Base-by-base conservation (phyloP, 2,797 vertebrate species). In the Florisuga fusca region DNA sequence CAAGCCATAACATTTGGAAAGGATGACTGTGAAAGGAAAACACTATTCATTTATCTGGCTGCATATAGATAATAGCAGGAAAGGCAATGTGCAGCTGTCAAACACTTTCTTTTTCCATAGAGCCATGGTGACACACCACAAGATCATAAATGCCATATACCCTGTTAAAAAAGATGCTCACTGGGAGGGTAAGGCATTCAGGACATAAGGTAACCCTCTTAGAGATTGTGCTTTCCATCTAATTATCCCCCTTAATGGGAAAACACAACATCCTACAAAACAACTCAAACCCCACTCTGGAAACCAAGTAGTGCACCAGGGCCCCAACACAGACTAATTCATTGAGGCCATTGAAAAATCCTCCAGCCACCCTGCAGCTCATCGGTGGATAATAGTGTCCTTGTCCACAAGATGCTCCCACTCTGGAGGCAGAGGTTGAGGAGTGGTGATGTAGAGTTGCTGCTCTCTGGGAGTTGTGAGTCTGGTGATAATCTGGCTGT, bases 401-500 rank as follows among this genome's bases (percentile, higher is more conserved):
- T 66, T 50, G 36, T 20, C 33, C 59, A 22, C 29, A 66, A 29
- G 27, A 34, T 74, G 14, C 50, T 69, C n/a, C 9, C 1, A 0
- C 25, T 20, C 27, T 66, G 76, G 18, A 48, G 23, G 31, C 2
- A 3, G 10, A 36, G 34, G 25, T 19, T 62, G 18, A 38, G 41
- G 46, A 59, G 12, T 25, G 43, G n/a, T 0, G 1, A n/a, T 31
- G 26, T 34, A 50, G 7, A 25, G 15, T 7, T 71, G 7, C 19
- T 76, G 46, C 27, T 34, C 22, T 64, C 22, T 68, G 27, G 31
- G 64, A 53, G 22, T 43, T 15, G 2, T 21, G 23, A 61, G 16
- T 27, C 22, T 86, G 43, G 22, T 77, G 53, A 54, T 17, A 10
- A 48, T 21, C 34, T 18, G 10, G 27, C 38, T 74, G n/a, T 50